These are phyloP conservation scores for Sylvia atricapilla DNA, from an alignment of 2,113 vertebrate genomes.

Conservation along the genomic window DNA sequence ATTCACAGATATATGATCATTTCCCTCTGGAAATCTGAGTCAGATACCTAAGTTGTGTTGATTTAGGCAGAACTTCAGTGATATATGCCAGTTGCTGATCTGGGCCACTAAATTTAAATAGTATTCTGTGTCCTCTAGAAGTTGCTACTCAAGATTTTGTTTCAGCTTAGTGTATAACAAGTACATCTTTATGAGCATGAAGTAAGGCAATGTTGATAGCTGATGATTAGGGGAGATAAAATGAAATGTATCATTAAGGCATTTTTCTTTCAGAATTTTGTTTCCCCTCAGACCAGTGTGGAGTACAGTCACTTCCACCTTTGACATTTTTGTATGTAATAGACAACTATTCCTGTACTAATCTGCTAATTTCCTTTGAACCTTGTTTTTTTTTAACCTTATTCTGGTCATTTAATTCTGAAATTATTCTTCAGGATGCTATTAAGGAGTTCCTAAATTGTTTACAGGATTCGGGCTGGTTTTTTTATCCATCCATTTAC, in stretches of 20 bases:
- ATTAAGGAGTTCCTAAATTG: background rate
- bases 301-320: background rate
- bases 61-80: background rate
- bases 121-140: background rate
- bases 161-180: background rate
- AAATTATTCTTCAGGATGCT: background rate
- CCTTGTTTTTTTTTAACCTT: background rate
- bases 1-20: background rate
- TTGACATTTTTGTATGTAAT: background rate
- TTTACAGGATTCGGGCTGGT: background rate
- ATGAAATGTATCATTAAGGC: background rate
- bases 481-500: background rate
- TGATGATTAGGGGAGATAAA: background rate
- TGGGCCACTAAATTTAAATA: background rate
- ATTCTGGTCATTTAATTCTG: background rate
- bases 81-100: background rate
- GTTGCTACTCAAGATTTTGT: background rate
- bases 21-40: slow-evolving; percentile 36
- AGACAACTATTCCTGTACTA: background rate
- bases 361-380: background rate
- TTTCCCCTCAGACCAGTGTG: background rate
- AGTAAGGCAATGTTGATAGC: background rate
- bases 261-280: background rate
- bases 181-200: background rate
- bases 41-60: background rate